These are phyloP conservation scores for Entomobrya proxima DNA, from an alignment of 2,888 invertebrate species.

Conservation along the genomic window DNA sequence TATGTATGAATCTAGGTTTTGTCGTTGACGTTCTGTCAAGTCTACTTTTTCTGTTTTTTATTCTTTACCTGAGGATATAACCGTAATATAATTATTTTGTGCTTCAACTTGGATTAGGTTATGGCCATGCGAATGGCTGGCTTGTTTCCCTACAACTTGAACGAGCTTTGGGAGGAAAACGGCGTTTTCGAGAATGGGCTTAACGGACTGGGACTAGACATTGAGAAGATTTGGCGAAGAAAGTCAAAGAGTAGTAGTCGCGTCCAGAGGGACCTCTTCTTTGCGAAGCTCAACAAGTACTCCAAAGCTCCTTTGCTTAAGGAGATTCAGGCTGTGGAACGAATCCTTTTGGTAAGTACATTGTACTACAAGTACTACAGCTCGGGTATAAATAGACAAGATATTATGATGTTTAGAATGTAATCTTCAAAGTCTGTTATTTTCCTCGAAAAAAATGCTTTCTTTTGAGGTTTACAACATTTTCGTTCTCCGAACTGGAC, in stretches of 20 bases:
- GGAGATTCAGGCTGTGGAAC: slow-evolving; percentile 71
- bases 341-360: slow-evolving; percentile 69
- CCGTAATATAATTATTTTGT: too few relatives aligned
- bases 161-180: slow-evolving; percentile 66
- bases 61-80: too few relatives aligned
- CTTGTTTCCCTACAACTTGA: slow-evolving; percentile 72
- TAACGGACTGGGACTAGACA: slow-evolving; percentile 34
- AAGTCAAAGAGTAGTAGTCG: slow-evolving; percentile 50
- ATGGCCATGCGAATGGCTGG: slow-evolving; percentile 71
- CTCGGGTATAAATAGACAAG: too few relatives aligned
- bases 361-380: too few relatives aligned
- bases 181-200: slow-evolving; percentile 48
- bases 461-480: too few relatives aligned
- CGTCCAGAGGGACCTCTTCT: slow-evolving; percentile 69
- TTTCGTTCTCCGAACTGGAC: too few relatives aligned
- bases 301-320: slow-evolving; percentile 72
- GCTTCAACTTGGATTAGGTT: slow-evolving; percentile 49
- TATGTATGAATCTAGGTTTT: not conserved
- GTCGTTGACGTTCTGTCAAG: not conserved
- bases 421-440: too few relatives aligned
- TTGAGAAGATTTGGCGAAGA: slow-evolving; percentile 55
- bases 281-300: slow-evolving; percentile 69
- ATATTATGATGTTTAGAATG: too few relatives aligned
- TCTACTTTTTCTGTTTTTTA: too few relatives aligned
- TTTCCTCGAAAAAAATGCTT: too few relatives aligned